Evolutionary conservation across 2,113 vertebrate species (phyloP), one percentile per base, ranked within the genome.

Genomic region (Bufo bufo): DNA sequence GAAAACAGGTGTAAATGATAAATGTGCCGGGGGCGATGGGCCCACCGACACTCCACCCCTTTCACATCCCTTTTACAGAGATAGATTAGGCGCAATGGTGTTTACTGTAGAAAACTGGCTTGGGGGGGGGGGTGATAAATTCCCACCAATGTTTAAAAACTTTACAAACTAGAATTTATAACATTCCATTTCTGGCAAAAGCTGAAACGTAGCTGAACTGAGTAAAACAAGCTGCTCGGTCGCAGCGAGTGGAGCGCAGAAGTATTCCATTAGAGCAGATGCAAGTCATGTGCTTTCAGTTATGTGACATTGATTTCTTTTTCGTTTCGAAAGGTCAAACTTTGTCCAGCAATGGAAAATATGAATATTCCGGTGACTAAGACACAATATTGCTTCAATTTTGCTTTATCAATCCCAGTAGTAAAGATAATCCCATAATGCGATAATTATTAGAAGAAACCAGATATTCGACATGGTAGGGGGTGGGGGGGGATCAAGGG

Each of bases 271-370:
- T 45, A 11, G n/a, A 84, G n/a, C 87, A 88, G 87, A 83, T 88
- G 81, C n/a, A 84, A n/a, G 45, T 52, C 87, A 88, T 88, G 83
- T 84, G 87, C 58, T 78, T 88, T 84, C 45, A 54, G 9, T 84
- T 84, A 83, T 52, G 71, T 54, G 87, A 88, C 87, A 77, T 23
- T 63, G 54, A 77, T 61, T 77, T 85, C 58, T 75, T 77, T 33
- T 77, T 61, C 49, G 43, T 83, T 54, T 88, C 43, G 47, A 59
- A 63, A 88, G 87, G 87, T 88, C 78, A 77, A 74, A 52, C 59
- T 75, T 75, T 88, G 87, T 77, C 87, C 80, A 84, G 81, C 87
- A 83, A 59, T 88, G 87, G 80, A 88, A 88, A 88, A 84, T 84
- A 33, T 88, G 87, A 88, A 77, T 88, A 77, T 84, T 84, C 59